Base-by-base conservation (phyloP, 1,140 invertebrate species). In the Drosophila tani region DNA sequence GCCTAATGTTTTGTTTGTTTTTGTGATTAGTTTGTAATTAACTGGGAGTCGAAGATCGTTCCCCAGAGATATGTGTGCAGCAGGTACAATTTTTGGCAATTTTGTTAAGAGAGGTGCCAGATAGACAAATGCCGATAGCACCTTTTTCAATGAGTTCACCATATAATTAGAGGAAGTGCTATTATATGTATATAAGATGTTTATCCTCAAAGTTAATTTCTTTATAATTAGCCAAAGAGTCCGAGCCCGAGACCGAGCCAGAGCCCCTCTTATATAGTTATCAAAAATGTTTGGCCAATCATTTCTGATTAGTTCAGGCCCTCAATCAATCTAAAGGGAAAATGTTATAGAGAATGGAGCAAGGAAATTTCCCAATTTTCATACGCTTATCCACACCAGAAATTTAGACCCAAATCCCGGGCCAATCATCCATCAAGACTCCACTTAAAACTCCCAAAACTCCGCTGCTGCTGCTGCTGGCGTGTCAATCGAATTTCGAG, bases 11-110 rank as follows among this genome's bases (percentile, higher is more conserved):
- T 79, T 81, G 78, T 88, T 84, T 84, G 85, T 84, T 84, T 63
- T 83, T 79, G 68, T 75, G 85, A 88, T 88, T 88, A 88, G 81
- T 88, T 88, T 90, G 85, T 90, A 90, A 88, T 88, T 88, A 88
- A 90, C 84, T 77, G n/a, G 21, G 45, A 15, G 40, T 32, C 47
- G 24, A 15, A 79, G 76, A 79, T 79, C 75, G 51, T 29, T 56
- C 21, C 7, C 12, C 35, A 17, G 15, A 56, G 75, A 79, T 71
- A 58, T 45, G 32, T 40, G 21, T 35, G 32, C 32, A 11, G 32
- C 50, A 70, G 68, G 43, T 71, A 71, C 4, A 19, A 70, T 35
- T 53, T 74, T 62, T 56, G 53, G 53, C 53, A 70, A 68, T 71
- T 45, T 59, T 45, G 71, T 50, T 64, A 79, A 62, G 40, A 40